Percentiles rank a stretch among this genome's conserved stretches.
These are phyloP conservation scores for Bryconaethiops microstoma DNA, from an alignment of 2,797 vertebrate genomes.

Conservation along the genomic window DNA sequence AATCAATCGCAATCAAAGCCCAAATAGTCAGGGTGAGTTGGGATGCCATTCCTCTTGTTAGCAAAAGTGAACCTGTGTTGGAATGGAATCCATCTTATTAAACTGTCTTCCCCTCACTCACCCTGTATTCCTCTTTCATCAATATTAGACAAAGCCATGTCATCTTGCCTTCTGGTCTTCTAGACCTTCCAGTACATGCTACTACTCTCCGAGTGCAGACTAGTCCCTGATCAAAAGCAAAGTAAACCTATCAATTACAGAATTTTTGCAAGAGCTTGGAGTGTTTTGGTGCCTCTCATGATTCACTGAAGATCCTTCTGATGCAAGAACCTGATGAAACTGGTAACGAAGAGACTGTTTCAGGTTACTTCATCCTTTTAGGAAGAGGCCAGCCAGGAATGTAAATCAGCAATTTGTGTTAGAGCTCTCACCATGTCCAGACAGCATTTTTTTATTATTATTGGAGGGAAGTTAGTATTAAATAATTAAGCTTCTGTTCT, in stretches of 20 bases:
- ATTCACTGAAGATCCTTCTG: conserved; percentile 32
- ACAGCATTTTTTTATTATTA: conserved; percentile 48
- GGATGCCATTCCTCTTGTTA: neutral
- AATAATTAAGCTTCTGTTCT: conserved; percentile 60
- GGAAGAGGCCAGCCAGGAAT: conserved; percentile 12
- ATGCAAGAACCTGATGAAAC: conserved; percentile 41
- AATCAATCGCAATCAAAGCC: conserved; percentile 16
- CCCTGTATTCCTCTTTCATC: conserved; percentile 21
- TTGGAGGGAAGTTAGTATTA: conserved; percentile 54
- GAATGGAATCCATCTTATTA: conserved; percentile 28
- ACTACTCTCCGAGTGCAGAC: conserved; percentile 4
- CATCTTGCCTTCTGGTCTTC: conserved; percentile 14
- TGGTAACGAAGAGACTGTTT: conserved; percentile 31
- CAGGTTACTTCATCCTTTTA: conserved; percentile 27
- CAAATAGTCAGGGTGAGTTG: conserved; percentile 12
- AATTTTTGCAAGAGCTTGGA: neutral
- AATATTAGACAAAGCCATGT: conserved; percentile 27
- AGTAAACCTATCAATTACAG: conserved; percentile 39
- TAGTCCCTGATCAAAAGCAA: conserved; percentile 32
- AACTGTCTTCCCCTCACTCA: neutral
- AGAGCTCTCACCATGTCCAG: conserved; percentile 8
- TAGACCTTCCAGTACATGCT: conserved; percentile 8
- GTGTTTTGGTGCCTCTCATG: conserved; percentile 3
- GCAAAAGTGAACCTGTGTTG: conserved; percentile 27
- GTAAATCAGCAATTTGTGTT: conserved; percentile 5